Evolutionary conservation across 2,888 invertebrate genomes (phyloP).

Genomic region (Lithophane leautieri): DNA sequence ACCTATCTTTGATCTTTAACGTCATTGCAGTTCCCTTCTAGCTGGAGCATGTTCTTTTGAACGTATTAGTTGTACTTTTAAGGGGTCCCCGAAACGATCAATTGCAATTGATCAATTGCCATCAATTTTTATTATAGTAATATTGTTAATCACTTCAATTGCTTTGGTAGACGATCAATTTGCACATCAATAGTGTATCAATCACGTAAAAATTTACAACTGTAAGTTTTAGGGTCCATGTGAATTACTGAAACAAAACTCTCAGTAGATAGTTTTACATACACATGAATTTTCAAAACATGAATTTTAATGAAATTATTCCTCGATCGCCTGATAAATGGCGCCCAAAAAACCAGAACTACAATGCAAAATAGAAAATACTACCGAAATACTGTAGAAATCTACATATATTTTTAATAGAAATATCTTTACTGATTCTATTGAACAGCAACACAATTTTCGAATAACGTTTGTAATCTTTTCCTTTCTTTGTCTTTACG

Average conservation of each 20-base stretch:
- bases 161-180: too few species aligned
- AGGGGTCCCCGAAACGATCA: not conserved
- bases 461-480: not conserved
- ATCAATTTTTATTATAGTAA: too few species aligned
- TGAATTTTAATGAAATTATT: not conserved
- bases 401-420: not conserved
- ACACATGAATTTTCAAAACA: not conserved
- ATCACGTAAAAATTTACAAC: too few species aligned
- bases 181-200: too few species aligned
- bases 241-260: not conserved
- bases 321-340: too few species aligned
- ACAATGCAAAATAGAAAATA: not conserved
- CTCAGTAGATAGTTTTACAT: not conserved
- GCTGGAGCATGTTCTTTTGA: constrained; percentile 3
- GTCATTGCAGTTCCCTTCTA: constrained; percentile 3
- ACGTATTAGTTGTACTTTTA: constrained; percentile 6
- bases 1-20: not conserved
- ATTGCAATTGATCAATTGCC: too few species aligned
- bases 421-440: not conserved
- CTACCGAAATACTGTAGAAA: not conserved
- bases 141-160: too few species aligned
- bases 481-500: not conserved
- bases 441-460: not conserved
- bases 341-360: not conserved
- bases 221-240: not conserved